phyloP scores from a whole-genome alignment of 2,113 vertebrate species.

The Telmatochromis sp. region DNA sequence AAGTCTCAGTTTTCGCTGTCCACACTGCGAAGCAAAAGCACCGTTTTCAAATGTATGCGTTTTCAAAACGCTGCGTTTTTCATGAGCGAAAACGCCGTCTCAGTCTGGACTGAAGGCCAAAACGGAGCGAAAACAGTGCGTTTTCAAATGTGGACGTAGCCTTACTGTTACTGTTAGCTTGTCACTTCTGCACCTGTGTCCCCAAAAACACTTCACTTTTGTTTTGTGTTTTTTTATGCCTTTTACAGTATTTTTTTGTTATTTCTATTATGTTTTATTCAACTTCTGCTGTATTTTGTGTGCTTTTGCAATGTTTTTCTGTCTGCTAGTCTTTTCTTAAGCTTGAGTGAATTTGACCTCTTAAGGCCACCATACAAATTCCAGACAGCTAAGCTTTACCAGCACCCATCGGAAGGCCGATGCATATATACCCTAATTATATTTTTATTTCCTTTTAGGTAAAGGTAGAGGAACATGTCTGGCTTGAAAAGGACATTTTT shows the following conservation, averaged over 20 bases:
- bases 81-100: background rate
- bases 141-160: background rate
- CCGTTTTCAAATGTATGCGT: background rate
- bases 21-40: background rate
- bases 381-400: background rate
- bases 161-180: background rate
- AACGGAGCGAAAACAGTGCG: fast-evolving
- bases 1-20: background rate
- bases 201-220: background rate
- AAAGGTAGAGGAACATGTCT: background rate
- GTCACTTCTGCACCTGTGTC: background rate
- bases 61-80: background rate
- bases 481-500: background rate
- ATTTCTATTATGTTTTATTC: background rate
- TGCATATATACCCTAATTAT: background rate
- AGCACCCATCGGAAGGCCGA: background rate
- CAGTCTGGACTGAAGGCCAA: background rate
- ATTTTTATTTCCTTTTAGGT: background rate
- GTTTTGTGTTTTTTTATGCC: background rate
- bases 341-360: background rate
- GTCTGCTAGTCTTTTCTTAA: background rate
- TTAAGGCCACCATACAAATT: background rate
- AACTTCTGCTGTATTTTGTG: background rate
- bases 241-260: background rate
- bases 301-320: background rate